Evolutionary conservation across 1,140 invertebrate species (phyloP), one percentile per base, ranked within the genome.

Genomic region (Laupala kohalensis): DNA sequence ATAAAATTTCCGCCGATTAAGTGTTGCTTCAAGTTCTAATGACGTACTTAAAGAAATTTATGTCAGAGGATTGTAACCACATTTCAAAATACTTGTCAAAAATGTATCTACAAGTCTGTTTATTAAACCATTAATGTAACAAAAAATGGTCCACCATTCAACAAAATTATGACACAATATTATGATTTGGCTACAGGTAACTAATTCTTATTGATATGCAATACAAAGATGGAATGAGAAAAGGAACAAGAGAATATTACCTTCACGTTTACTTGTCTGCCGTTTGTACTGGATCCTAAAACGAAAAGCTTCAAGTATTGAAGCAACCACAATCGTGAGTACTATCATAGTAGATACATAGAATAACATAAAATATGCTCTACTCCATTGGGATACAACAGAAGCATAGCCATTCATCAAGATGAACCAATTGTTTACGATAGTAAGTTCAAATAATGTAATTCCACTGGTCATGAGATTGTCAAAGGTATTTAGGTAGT

Each of bases 301-400:
- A 65, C 94, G 81, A 81, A 96, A 95, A 23, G 93, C 91, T 81
- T 95, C 93, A 69, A 96, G 81, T 64, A 96, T 92, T 77, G 92
- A 94, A 4, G 93, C 93, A 25, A 96, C 92, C 37, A 96, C 91
- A 71, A 96, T 94, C 1, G 92, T 95, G 76, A 96, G 84, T 6
- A 96, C 92, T 72, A 95, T 91, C 93, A 95, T 94, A 29, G 92
- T 95, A 73, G 92, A 88, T 25, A 96, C 82, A 80, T 95, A 95
- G 81, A 96, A 96, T 67, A 87, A 82, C 90, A 96, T 95, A 78
- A 96, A 96, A 79, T 92, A 96, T 27, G 92, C 81, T 75, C 93
- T 83, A 71, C 87, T 90, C 75, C 87, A 88, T 78, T 84, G 83
- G 6, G 86, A 85, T 6, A 87, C 84, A 4, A 89, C 88, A 26